These are phyloP conservation scores for Ichneumon xanthorius DNA, from an alignment of 2,888 invertebrate species.

Conservation along the genomic window DNA sequence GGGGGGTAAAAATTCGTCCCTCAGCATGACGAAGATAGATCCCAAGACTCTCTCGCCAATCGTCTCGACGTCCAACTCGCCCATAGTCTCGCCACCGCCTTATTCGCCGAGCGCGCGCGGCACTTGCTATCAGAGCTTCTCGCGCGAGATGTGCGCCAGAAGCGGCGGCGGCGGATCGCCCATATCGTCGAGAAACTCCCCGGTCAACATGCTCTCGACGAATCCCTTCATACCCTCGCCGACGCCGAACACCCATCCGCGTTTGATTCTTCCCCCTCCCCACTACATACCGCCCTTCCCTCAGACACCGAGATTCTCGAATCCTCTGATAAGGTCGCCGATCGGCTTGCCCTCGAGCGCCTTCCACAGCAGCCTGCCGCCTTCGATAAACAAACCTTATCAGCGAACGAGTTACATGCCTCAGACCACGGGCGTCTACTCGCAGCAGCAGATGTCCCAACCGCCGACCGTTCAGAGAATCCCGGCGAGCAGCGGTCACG, in stretches of 20 bases:
- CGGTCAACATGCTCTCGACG: constrained; percentile 83
- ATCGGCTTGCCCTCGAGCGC: constrained; percentile 82
- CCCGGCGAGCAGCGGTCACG: constrained; percentile 79
- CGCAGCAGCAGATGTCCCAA: constrained; percentile 71
- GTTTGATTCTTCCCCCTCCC: constrained; percentile 77
- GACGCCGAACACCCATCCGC: constrained; percentile 83
- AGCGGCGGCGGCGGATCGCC: constrained; percentile 76
- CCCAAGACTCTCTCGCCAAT: constrained; percentile 87
- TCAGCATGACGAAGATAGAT: constrained; percentile 86
- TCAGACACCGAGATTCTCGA: constrained; percentile 79
- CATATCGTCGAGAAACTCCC: constrained; percentile 82
- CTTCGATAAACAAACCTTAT: constrained; percentile 82
- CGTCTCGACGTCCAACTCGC: constrained; percentile 77
- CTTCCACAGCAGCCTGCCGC: constrained; percentile 83
- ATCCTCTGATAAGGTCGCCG: constrained; percentile 81
- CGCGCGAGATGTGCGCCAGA: constrained; percentile 75
- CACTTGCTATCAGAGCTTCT: constrained; percentile 71
- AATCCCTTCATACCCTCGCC: constrained; percentile 83
- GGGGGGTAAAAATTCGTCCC: constrained; percentile 69
- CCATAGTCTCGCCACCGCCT: constrained; percentile 81
- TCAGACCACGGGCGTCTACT: constrained; percentile 73
- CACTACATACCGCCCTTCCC: constrained; percentile 77
- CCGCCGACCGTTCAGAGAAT: constrained; percentile 82
- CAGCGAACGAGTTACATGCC: constrained; percentile 81
- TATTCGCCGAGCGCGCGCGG: constrained; percentile 80